Percentiles rank a stretch among this genome's conserved stretches.
phyloP scores from a whole-genome alignment of 1,140 invertebrate species.

The Drosophila lowei region DNA sequence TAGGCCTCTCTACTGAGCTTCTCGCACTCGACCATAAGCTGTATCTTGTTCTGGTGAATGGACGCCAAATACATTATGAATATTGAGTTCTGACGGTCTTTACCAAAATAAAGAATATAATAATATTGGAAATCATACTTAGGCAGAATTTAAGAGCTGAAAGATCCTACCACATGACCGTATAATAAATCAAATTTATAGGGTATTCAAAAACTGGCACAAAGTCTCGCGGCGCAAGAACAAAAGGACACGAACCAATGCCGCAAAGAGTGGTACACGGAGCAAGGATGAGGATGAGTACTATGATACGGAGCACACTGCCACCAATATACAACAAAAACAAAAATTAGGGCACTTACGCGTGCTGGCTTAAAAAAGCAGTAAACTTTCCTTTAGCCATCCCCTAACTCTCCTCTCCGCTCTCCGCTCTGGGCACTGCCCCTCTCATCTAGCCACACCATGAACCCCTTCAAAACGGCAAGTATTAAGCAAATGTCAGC shows the following conservation, averaged over 20 bases:
- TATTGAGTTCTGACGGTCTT: too few relatives aligned
- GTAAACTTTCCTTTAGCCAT: constrained; percentile 59
- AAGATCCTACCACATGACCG: too few relatives aligned
- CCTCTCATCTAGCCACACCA: not conserved
- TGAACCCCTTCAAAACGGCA: constrained; percentile 41
- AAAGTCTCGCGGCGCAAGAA: constrained; percentile 23
- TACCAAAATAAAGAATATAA: too few relatives aligned
- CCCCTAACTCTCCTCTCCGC: too few relatives aligned
- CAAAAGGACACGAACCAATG: constrained; percentile 31
- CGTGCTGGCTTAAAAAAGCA: constrained; percentile 73
- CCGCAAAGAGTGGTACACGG: not conserved
- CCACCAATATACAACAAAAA: constrained; percentile 35
- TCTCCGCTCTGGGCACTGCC: too few relatives aligned
- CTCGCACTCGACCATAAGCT: too few relatives aligned
- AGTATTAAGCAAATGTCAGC: constrained; percentile 78
- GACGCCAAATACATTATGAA: too few relatives aligned
- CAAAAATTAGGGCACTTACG: constrained; percentile 77
- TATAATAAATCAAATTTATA: too few relatives aligned
- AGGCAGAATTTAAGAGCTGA: too few relatives aligned
- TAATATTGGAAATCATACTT: too few relatives aligned
- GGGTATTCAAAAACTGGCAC: constrained; percentile 12
- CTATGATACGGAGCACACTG: constrained; percentile 27
- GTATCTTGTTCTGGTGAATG: too few relatives aligned
- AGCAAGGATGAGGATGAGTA: not conserved
- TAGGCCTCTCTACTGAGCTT: too few relatives aligned